Evolutionary conservation across 2,888 invertebrate species (phyloP).

Genomic region (Andrena flavipes): DNA sequence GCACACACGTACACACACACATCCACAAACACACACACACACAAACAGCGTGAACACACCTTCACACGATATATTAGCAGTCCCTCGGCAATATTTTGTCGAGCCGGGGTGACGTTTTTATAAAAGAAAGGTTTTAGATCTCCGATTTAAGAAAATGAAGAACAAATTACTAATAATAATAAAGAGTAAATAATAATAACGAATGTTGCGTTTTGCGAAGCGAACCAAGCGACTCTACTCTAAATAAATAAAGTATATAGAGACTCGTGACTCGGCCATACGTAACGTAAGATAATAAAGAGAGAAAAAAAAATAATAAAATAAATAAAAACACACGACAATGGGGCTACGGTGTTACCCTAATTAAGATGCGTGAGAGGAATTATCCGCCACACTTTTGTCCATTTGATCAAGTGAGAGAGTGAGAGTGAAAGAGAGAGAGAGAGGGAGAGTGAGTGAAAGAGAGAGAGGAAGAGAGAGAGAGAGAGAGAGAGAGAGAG

Average conservation of each 20-base stretch:
- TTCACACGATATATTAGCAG: slow-evolving; percentile 71
- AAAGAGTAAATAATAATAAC: slow-evolving; percentile 36
- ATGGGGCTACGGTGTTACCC: slow-evolving; percentile 29
- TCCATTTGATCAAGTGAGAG: slow-evolving; percentile 69
- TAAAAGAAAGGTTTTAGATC: slow-evolving; percentile 81
- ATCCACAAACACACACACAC: too few relatives aligned
- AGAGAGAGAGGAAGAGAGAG: slow-evolving; percentile 22
- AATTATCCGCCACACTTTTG: slow-evolving; percentile 73
- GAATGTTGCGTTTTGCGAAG: slow-evolving; percentile 70
- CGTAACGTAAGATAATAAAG: slow-evolving; percentile 75
- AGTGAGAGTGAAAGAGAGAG: slow-evolving; percentile 17
- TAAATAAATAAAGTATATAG: slow-evolving; percentile 68
- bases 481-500: slow-evolving; percentile 13
- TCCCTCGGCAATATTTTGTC: slow-evolving; percentile 84
- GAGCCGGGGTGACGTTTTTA: slow-evolving; percentile 83
- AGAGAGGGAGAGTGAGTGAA: slow-evolving; percentile 10
- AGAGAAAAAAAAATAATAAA: slow-evolving; percentile 9
- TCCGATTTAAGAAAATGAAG: slow-evolving; percentile 70
- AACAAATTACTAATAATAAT: slow-evolving; percentile 21
- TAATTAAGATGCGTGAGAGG: slow-evolving; percentile 66
- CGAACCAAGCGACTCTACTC: slow-evolving; percentile 78
- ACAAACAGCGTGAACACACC: slow-evolving; percentile 61
- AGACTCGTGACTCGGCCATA: slow-evolving; percentile 81
- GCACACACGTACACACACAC: slow-evolving; percentile 52
- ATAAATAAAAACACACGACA: neutral